Percentiles rank a stretch among this genome's conserved stretches.
These are phyloP conservation scores for Drosophila tropicalis DNA, from an alignment of 1,140 invertebrate species.

Conservation along the genomic window DNA sequence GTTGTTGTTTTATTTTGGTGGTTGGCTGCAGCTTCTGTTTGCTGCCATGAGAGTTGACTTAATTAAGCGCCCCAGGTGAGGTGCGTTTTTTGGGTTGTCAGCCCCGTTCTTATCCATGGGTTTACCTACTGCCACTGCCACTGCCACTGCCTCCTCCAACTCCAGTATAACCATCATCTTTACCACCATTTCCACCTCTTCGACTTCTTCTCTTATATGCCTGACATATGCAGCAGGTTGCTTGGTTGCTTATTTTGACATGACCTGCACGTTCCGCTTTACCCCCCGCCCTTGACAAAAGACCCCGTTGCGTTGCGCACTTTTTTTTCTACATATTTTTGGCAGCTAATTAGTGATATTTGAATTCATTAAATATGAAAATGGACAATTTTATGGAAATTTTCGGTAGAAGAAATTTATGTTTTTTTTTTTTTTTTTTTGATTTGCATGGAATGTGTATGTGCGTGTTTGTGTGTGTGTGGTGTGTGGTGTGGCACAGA, in stretches of 20 bases:
- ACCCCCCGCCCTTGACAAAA: too few relatives aligned
- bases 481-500: conserved; percentile 30
- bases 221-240: conserved; percentile 52
- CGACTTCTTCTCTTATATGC: background rate
- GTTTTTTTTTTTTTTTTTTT: conserved; percentile 38
- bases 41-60: conserved; percentile 74
- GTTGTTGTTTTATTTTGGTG: conserved; percentile 27
- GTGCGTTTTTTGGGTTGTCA: conserved; percentile 6
- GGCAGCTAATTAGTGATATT: conserved; percentile 77
- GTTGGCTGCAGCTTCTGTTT: conserved; percentile 34
- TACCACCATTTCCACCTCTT: background rate
- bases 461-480: conserved; percentile 15
- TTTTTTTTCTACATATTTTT: conserved; percentile 44
- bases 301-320: conserved; percentile 14
- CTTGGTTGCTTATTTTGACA: conserved; percentile 54
- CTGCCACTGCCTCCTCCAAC: background rate
- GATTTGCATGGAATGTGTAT: conserved; percentile 26
- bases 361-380: conserved; percentile 65
- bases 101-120: background rate
- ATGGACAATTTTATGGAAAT: conserved; percentile 57
- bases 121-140: background rate
- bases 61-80: conserved; percentile 71
- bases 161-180: background rate
- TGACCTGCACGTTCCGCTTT: conserved; percentile 32
- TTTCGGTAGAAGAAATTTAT: conserved; percentile 14